Conservation (phyloP, 2,797 vertebrate genomes). For the Moxostoma hubbsi region DNA sequence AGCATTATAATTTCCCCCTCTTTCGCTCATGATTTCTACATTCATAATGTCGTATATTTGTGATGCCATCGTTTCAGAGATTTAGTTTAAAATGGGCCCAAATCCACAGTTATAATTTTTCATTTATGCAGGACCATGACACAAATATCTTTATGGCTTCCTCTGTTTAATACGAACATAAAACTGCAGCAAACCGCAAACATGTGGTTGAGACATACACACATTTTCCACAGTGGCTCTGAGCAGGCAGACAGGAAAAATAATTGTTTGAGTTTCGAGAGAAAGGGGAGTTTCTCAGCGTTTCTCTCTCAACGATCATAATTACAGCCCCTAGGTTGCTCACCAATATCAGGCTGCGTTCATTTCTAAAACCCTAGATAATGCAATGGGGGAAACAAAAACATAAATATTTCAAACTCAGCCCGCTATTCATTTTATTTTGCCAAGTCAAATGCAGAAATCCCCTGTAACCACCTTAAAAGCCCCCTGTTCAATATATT, state of each 20-base stretch:
- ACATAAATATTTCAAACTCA: conserved; percentile 82
- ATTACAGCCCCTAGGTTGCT: conserved; percentile 65
- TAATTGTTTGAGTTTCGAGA: conserved; percentile 67
- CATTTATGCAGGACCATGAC: conserved; percentile 63
- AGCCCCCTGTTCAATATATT: conserved; percentile 81
- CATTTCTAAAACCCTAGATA: conserved; percentile 62
- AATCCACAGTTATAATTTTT: conserved; percentile 60
- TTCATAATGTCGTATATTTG: conserved; percentile 45
- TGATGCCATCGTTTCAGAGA: conserved; percentile 45
- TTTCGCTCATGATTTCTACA: conserved; percentile 23
- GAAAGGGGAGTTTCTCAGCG: conserved; percentile 55
- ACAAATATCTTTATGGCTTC: conserved; percentile 67
- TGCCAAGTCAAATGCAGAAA: conserved; percentile 79
- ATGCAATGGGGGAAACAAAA: conserved; percentile 61
- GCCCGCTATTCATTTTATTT: conserved; percentile 75
- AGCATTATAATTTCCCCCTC: neutral
- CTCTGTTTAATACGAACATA: conserved; percentile 68
- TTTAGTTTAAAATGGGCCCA: conserved; percentile 43
- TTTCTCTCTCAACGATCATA: conserved; percentile 55
- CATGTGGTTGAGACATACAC: conserved; percentile 67
- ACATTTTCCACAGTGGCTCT: conserved; percentile 63
- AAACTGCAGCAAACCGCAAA: conserved; percentile 63
- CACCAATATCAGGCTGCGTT: conserved; percentile 68
- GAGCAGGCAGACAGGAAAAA: conserved; percentile 74
- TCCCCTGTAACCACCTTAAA: conserved; percentile 82